phyloP scores from a whole-genome alignment of 2,113 vertebrate genomes.

The Eidolon helvum region DNA sequence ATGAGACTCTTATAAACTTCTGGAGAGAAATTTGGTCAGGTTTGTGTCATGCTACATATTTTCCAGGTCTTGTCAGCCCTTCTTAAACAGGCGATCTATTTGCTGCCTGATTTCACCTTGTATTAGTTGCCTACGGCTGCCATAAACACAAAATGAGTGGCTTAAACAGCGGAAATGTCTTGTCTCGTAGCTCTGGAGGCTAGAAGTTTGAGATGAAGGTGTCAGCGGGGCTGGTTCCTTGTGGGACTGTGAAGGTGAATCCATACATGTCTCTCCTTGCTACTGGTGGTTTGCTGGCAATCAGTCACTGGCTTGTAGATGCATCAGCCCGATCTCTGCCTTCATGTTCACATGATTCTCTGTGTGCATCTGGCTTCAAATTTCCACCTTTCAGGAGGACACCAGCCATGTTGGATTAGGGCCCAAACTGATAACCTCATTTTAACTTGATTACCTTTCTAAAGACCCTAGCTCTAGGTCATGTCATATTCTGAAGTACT shows the following conservation, averaged over 20 bases:
- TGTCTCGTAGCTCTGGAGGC: background rate
- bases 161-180: background rate
- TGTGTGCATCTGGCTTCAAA: background rate
- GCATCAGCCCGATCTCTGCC: rapidly evolving
- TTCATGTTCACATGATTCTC: background rate
- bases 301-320: background rate
- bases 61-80: conserved; percentile 28
- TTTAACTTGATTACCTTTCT: background rate
- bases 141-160: background rate
- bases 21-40: background rate
- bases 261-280: background rate
- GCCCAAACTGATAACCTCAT: background rate
- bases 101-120: background rate
- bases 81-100: background rate
- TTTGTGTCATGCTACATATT: background rate
- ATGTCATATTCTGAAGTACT: background rate
- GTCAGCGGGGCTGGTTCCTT: background rate
- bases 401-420: background rate
- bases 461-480: background rate
- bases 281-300: background rate
- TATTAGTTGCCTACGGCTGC: background rate
- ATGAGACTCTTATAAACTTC: background rate
- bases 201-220: background rate
- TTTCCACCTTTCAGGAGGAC: background rate
- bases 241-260: no score